Conservation (phyloP, 2,797 vertebrate species). For the Lates japonicus region DNA sequence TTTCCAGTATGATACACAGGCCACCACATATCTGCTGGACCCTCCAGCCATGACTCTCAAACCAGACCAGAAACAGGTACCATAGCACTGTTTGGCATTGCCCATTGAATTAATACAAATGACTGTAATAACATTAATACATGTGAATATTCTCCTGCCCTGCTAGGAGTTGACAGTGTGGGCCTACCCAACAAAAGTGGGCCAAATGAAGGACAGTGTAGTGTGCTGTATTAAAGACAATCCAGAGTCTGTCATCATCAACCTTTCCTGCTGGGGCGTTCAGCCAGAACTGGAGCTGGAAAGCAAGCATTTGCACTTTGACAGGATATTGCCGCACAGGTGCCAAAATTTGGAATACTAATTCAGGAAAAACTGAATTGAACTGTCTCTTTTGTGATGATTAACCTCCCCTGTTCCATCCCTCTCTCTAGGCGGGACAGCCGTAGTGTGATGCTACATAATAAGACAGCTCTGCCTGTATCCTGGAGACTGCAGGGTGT, state of each 20-base stretch:
- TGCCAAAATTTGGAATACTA: conserved; percentile 53
- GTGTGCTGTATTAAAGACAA: conserved; percentile 91
- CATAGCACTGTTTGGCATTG: not conserved
- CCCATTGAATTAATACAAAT: not conserved
- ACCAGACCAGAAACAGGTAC: conserved; percentile 89
- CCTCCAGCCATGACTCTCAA: conserved; percentile 87
- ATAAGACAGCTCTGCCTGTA: conserved; percentile 84
- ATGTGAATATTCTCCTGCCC: conserved; percentile 6
- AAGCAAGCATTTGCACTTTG: conserved; percentile 87
- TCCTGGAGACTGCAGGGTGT: conserved; percentile 90
- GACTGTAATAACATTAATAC: not conserved
- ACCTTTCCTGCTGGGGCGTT: conserved; percentile 90
- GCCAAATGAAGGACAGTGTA: conserved; percentile 87
- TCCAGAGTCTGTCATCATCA: conserved; percentile 85
- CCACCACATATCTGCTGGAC: conserved; percentile 89
- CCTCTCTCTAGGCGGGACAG: conserved; percentile 83
- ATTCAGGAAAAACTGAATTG: not conserved
- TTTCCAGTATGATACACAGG: conserved; percentile 89
- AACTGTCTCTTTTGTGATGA: too few relatives aligned
- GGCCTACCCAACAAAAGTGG: conserved; percentile 90
- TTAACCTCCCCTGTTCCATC: not conserved
- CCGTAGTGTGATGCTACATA: conserved; percentile 82
- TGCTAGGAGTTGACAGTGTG: conserved; percentile 88
- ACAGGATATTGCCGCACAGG: conserved; percentile 89
- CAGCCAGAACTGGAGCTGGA: conserved; percentile 89